Base-by-base conservation (phyloP, 2,888 invertebrate genomes). In the Oxyteleia sp. region DNA sequence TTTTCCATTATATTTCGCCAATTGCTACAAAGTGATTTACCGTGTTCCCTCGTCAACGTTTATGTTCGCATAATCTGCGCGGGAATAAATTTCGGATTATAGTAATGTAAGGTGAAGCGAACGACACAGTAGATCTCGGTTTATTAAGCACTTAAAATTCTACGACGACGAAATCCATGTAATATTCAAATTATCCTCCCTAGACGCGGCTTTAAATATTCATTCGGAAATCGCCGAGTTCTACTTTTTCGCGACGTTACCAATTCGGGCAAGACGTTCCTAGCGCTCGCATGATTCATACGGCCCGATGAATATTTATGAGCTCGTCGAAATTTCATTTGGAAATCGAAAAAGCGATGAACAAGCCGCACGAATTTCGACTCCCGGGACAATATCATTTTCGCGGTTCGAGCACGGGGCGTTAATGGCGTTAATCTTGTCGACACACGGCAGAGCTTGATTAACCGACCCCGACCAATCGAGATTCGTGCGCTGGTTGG, bases 341-440 rank as follows among this genome's bases (percentile, higher is more conserved):
- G 32, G 8, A 32, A 32, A 32, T 32, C 5, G 32, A 32, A 32
- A 32, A 38, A 13, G 3, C 20, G 29, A 20, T 8, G 7, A 66
- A 23, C 51, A 20, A 32, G 16, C 11, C 2, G 35, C 16, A 35
- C 13, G 20, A 8, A 2, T 18, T 45, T 49, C 49, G 45, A 8
- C 15, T 55, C 35, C 38, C 11, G 13, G 18, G 26, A 53, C 47
- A 68, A 47, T 59, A 59, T 76, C 38, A 51, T 43, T 66, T 61
- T 16, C 61, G 20, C 23, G 26, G 20, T 26, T 55, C 47, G 16
- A 35, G 18, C 49, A 32, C 45, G 11, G 35, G 82, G 69, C 81
- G 84, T 91, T 89, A 90, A 91, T 89, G 85, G 87, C 86, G 88
- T 89, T 90, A 88, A 90, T 90, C 90, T 89, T 85, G 87, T 86